phyloP scores from a whole-genome alignment of 2,113 vertebrate species.

The Ictidomys tridecemlineatus region DNA sequence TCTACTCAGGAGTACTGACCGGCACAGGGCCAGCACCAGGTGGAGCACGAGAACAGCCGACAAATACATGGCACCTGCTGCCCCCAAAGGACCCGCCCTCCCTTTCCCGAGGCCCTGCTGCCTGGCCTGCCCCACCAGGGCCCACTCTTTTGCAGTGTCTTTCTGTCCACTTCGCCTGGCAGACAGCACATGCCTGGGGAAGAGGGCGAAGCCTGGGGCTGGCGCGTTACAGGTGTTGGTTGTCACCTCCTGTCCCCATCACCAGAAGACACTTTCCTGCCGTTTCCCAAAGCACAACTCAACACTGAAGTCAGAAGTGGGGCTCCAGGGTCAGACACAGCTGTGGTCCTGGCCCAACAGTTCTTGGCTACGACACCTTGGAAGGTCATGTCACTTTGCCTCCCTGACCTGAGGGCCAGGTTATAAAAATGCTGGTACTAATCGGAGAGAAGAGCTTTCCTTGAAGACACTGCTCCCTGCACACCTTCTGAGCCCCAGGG shows the following conservation, averaged over 20 bases:
- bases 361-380: not conserved
- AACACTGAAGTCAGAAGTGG: fast-evolving
- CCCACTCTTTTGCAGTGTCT: not conserved
- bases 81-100: not conserved
- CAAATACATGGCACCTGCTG: not conserved
- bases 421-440: not conserved
- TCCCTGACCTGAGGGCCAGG: not conserved
- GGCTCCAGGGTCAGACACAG: not conserved
- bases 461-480: not conserved
- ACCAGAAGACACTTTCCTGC: not conserved
- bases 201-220: not conserved
- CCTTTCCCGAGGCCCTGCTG: not conserved
- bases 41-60: not conserved
- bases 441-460: not conserved
- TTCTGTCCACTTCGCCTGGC: not conserved
- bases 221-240: too few relatives aligned
- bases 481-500: not conserved
- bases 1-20: not conserved
- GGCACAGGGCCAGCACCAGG: not conserved
- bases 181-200: not conserved
- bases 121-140: not conserved
- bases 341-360: not conserved
- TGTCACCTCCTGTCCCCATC: not conserved
- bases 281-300: not conserved
- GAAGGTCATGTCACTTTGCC: not conserved